phyloP scores from a whole-genome alignment of 2,888 invertebrate species.

The Noctua janthe region DNA sequence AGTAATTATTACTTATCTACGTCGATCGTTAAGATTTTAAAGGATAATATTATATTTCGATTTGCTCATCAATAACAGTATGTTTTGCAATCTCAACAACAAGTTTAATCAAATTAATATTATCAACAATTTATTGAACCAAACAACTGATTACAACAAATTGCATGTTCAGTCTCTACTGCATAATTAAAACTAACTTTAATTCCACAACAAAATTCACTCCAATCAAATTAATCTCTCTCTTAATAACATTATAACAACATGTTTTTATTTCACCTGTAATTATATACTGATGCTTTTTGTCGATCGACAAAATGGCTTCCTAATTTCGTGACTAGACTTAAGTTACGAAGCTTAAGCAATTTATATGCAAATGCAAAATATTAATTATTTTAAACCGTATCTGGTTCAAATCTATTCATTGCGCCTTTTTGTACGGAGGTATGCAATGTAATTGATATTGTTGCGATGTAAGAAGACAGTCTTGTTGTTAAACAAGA shows the following conservation, averaged over 20 bases:
- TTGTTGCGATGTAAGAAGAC: conserved; percentile 5
- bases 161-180: conserved; percentile 37
- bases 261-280: conserved; percentile 57
- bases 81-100: neutral
- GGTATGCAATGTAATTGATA: conserved; percentile 15
- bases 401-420: conserved; percentile 59
- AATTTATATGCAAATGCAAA: conserved; percentile 67
- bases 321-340: conserved; percentile 66
- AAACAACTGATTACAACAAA: conserved; percentile 45
- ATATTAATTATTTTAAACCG: conserved; percentile 60
- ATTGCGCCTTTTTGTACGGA: conserved; percentile 32
- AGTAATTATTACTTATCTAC: neutral
- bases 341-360: conserved; percentile 47
- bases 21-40: neutral
- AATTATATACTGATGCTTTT: conserved; percentile 58
- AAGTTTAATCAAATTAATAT: conserved; percentile 25
- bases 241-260: conserved; percentile 58
- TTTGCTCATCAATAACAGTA: neutral
- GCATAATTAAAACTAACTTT: conserved; percentile 44
- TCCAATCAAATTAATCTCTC: conserved; percentile 51
- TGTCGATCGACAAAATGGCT: conserved; percentile 56
- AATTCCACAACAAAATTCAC: conserved; percentile 26
- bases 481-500: neutral
- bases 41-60: neutral
- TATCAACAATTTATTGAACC: conserved; percentile 10